These are phyloP conservation scores for Rhingia rostrata DNA, from an alignment of 2,888 invertebrate species.

Conservation along the genomic window DNA sequence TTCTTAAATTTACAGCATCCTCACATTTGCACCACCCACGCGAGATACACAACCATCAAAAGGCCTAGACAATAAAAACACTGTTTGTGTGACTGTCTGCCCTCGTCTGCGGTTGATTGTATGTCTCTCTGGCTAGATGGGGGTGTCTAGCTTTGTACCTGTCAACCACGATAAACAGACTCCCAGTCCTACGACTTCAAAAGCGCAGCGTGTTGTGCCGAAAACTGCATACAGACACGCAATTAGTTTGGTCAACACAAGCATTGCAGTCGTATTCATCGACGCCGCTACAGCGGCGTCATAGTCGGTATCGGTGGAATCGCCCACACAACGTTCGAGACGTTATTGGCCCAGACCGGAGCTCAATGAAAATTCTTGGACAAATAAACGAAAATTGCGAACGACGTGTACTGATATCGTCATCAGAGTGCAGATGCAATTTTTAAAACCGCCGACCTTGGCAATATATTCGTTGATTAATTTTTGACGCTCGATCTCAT, in stretches of 20 bases:
- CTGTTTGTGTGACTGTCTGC: constrained; percentile 10
- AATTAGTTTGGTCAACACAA: constrained; percentile 53
- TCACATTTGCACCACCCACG: constrained; percentile 2
- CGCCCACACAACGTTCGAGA: constrained; percentile 39
- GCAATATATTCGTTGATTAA: constrained; percentile 39
- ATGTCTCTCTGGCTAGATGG: constrained; percentile 3
- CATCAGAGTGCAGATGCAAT: constrained; percentile 9
- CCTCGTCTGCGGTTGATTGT: constrained; percentile 16
- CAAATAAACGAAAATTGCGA: constrained; percentile 39
- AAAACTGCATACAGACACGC: constrained; percentile 14
- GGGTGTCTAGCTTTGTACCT: constrained; percentile 45
- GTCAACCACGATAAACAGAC: constrained; percentile 56
- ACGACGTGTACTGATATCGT: constrained; percentile 19
- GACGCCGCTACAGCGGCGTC: constrained; percentile 4
- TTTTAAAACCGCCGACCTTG: constrained; percentile 35
- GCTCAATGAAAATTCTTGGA: constrained; percentile 52
- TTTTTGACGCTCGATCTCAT: constrained; percentile 26
- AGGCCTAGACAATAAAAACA: constrained; percentile 27
- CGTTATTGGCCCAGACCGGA: constrained; percentile 30
- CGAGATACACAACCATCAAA: not conserved
- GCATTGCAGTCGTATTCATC: not conserved
- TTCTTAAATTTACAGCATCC: constrained; percentile 28
- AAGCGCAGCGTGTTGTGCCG: constrained; percentile 33
- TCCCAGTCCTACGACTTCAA: constrained; percentile 30
- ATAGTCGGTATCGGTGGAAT: constrained; percentile 2